These are phyloP conservation scores for Drosophila robusta DNA, from an alignment of 2,888 invertebrate genomes.

Conservation along the genomic window DNA sequence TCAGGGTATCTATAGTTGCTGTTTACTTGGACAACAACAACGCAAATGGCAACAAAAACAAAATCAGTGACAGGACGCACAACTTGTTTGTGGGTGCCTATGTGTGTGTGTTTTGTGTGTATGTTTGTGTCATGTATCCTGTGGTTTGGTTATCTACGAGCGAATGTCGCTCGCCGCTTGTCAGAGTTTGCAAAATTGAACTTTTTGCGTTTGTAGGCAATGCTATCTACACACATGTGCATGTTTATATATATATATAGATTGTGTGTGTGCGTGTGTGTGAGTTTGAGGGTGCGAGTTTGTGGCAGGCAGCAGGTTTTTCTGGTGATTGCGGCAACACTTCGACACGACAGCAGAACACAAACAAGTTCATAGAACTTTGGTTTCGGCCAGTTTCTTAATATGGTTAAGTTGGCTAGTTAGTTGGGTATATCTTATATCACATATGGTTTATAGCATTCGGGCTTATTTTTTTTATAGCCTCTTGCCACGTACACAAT, in stretches of 20 bases:
- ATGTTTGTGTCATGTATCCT: constrained; percentile 27
- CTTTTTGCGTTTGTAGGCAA: constrained; percentile 38
- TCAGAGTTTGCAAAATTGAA: constrained; percentile 54
- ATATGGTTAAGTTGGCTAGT: constrained; percentile 30
- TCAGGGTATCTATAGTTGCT: constrained; percentile 2
- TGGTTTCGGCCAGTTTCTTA: constrained; percentile 26
- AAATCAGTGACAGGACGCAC: constrained; percentile 49
- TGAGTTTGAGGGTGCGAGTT: background rate
- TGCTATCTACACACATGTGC: constrained; percentile 7
- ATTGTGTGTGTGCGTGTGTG: constrained; percentile 5
- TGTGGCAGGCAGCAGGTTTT: constrained; percentile 24
- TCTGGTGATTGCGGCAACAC: constrained; percentile 43
- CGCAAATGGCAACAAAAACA: constrained; percentile 28
- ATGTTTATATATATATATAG: background rate
- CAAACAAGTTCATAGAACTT: constrained; percentile 51
- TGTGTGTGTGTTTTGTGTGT: constrained; percentile 10
- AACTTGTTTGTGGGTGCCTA: constrained; percentile 21
- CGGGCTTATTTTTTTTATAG: constrained; percentile 32
- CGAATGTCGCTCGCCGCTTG: constrained; percentile 24
- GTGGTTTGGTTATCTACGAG: constrained; percentile 35
- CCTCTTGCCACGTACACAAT: constrained; percentile 66
- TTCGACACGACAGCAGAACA: constrained; percentile 34
- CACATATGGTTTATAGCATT: constrained; percentile 42
- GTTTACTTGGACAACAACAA: constrained; percentile 1
- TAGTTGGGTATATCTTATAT: constrained; percentile 38